phyloP scores from a whole-genome alignment of 2,797 vertebrate species.

The Anabas testudineus region DNA sequence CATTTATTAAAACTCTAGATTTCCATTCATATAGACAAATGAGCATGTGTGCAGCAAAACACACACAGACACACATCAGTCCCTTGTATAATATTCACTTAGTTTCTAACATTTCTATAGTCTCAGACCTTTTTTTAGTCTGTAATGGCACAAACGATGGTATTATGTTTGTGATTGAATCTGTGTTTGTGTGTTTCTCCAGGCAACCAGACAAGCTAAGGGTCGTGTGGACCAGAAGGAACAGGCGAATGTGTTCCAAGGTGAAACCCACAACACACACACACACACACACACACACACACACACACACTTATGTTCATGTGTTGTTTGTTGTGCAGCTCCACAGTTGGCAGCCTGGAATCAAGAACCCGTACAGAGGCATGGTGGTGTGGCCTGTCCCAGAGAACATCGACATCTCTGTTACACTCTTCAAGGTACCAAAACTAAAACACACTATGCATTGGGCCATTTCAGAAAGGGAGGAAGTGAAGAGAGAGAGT shows the following conservation, averaged over 20 bases:
- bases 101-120: too few species aligned
- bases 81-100: too few species aligned
- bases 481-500: too few species aligned
- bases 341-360: slow-evolving; percentile 94
- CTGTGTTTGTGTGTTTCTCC: slow-evolving; percentile 44
- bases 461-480: too few species aligned
- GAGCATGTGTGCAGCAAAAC: not conserved
- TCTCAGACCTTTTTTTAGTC: slow-evolving; percentile 33
- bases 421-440: slow-evolving; percentile 92
- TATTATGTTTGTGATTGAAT: slow-evolving; percentile 39
- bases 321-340: slow-evolving; percentile 78
- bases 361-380: slow-evolving; percentile 93
- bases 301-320: not conserved
- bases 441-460: not conserved
- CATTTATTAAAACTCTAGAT: not conserved
- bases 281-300: slow-evolving; percentile 16
- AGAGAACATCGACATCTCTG: slow-evolving; percentile 93
- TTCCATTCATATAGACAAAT: not conserved
- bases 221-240: slow-evolving; percentile 93
- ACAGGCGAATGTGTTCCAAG: slow-evolving; percentile 93
- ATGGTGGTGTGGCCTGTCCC: slow-evolving; percentile 93
- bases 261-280: slow-evolving; percentile 69
- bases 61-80: slow-evolving; percentile 9
- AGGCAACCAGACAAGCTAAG: slow-evolving; percentile 96
- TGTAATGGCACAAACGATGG: not conserved